These are phyloP conservation scores for Cyaniris semiargus DNA, from an alignment of 2,888 invertebrate genomes.

Conservation along the genomic window DNA sequence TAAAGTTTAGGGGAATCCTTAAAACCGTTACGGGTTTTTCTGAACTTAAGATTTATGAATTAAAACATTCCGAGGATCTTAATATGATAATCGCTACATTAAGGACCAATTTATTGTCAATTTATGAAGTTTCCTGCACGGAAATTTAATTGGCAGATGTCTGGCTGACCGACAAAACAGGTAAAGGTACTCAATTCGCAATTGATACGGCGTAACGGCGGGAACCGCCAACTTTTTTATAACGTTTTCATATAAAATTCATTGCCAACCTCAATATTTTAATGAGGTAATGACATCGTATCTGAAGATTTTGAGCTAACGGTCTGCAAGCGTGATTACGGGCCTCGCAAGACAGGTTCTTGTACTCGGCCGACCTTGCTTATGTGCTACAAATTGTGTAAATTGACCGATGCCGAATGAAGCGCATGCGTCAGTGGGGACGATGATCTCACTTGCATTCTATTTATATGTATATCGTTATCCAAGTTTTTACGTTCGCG, in stretches of 20 bases:
- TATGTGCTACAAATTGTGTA: conserved; percentile 70
- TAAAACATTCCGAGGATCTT: neutral
- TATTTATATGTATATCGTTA: conserved; percentile 34
- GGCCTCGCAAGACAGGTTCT: conserved; percentile 65
- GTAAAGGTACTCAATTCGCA: neutral
- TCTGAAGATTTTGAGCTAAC: conserved; percentile 34
- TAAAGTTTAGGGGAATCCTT: neutral
- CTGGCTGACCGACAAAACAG: neutral
- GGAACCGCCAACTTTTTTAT: neutral
- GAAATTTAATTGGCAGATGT: neutral
- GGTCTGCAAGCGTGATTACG: conserved; percentile 35
- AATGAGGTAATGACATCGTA: conserved; percentile 2
- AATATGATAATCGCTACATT: neutral
- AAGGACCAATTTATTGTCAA: neutral
- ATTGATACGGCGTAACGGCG: neutral
- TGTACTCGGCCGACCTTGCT: conserved; percentile 75
- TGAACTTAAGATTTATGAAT: neutral
- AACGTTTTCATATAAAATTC: conserved; percentile 12
- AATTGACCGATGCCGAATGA: conserved; percentile 69
- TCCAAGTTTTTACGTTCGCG: conserved; percentile 48
- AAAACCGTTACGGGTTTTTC: neutral
- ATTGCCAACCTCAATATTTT: conserved; percentile 18
- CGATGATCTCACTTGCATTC: conserved; percentile 58
- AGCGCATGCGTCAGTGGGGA: conserved; percentile 65
- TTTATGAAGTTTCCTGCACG: neutral